Conservation (phyloP, 2,888 invertebrate genomes). For the Nomada ruficornis region DNA sequence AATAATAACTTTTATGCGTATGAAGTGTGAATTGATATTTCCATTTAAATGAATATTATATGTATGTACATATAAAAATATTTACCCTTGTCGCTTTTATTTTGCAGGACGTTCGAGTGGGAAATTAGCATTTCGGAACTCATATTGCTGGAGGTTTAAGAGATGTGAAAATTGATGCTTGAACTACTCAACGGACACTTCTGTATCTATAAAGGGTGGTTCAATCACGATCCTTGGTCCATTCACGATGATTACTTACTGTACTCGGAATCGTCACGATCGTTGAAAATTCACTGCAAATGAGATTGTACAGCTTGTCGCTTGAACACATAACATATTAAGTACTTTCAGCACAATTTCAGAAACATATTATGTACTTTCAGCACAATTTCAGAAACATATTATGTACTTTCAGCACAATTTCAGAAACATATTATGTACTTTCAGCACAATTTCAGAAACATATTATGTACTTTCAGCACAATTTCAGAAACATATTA, state of each 20-base stretch:
- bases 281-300: background rate
- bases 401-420: background rate
- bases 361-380: background rate
- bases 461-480: too few species aligned
- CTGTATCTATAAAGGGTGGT: conserved; percentile 53
- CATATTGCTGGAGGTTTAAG: conserved; percentile 67
- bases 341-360: background rate
- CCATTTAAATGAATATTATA: too few species aligned
- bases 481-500: too few species aligned
- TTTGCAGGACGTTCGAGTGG: conserved; percentile 59
- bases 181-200: conserved; percentile 63
- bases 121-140: conserved; percentile 70
- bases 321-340: background rate
- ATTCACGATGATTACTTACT: conserved; percentile 43
- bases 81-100: conserved; percentile 69
- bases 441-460: background rate
- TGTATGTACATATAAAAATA: conserved; percentile 1
- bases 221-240: conserved; percentile 37
- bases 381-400: too few species aligned
- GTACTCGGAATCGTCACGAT: background rate
- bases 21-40: too few species aligned
- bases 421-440: background rate
- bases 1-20: too few species aligned
- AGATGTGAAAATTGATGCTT: conserved; percentile 68
- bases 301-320: background rate